Base-by-base conservation (phyloP, 2,888 invertebrate genomes). In the Diarsia dahlii region DNA sequence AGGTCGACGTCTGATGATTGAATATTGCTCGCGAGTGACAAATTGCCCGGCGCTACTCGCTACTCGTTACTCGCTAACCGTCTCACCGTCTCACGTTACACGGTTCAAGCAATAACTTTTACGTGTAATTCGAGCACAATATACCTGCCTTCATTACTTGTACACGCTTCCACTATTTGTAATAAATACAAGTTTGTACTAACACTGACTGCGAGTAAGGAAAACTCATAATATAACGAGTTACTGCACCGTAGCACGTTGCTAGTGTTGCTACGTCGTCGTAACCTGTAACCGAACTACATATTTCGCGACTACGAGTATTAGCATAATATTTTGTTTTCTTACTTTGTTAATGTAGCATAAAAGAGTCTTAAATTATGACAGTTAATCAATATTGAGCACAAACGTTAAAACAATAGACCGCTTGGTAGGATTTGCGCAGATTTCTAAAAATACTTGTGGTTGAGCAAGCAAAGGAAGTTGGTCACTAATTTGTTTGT, bases 1-100 rank as follows among this genome's bases (percentile, higher is more conserved):
- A 58, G 80, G 63, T 58, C 80, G 76, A 84, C 80, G 71, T 69
- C 39, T 63, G 71, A 84, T 84, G 82, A 79, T 82, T 75, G 80
- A 82, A 80, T 75, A 84, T 80, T 75, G 69, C 80, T 71, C 56
- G 54, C 69, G 69, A 70, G 71, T 71, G 71, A 82, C 80, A 71
- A 65, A 79, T 71, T 69, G 65, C 46, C 80, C 79, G 52, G 56
- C 74, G 71, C 64, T 67, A 64, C 28, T 28, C 28, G 28, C 28
- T 2, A 28, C 28, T 28, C 28, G 28, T 2, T 28, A 28, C 28
- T 28, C 28, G 28, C 28, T 28, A 28, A n/a, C n/a, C n/a, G n/a
- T n/a, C n/a, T n/a, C n/a, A 64, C 60, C 67, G 23, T 68, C 68
- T 74, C 68, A 34, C 48, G 60, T 68, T 71, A 65, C 84, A 50